Percentiles rank a stretch among this genome's conserved stretches.
These are phyloP conservation scores for Enteromius mattozi DNA, from an alignment of 2,797 vertebrate species.

Conservation along the genomic window DNA sequence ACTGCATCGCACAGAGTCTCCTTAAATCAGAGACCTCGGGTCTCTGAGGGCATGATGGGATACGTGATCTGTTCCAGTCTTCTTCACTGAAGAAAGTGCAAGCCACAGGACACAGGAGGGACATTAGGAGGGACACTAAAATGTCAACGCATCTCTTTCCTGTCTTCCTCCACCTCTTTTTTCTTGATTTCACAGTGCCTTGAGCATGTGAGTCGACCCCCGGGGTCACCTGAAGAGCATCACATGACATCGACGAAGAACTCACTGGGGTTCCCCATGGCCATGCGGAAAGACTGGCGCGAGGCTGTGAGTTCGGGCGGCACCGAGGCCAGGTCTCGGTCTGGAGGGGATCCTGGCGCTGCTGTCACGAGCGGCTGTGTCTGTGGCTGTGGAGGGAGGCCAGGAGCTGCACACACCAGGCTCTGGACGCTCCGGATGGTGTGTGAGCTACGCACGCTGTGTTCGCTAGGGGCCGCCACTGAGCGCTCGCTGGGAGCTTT, in stretches of 20 bases:
- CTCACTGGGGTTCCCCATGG: constrained; percentile 96
- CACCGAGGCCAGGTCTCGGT: constrained; percentile 83
- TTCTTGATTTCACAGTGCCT: constrained; percentile 41
- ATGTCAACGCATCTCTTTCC: neutral
- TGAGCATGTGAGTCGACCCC: constrained; percentile 7
- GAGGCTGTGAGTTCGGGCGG: constrained; percentile 90
- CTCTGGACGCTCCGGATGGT: constrained; percentile 83
- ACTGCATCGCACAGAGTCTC: constrained; percentile 30
- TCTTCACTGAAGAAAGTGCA: constrained; percentile 72
- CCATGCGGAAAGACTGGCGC: constrained; percentile 94
- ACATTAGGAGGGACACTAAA: constrained; percentile 42
- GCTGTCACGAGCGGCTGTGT: constrained; percentile 66
- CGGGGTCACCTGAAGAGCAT: constrained; percentile 61
- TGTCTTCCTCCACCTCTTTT: constrained; percentile 40
- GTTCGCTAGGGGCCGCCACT: constrained; percentile 76
- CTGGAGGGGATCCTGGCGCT: constrained; percentile 80
- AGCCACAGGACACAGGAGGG: constrained; percentile 61
- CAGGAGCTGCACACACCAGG: constrained; percentile 78
- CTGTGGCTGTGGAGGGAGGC: constrained; percentile 79
- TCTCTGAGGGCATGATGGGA: constrained; percentile 33
- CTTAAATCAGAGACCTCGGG: constrained; percentile 17
- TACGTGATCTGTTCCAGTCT: constrained; percentile 51
- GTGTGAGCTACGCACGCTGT: constrained; percentile 72
- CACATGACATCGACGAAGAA: constrained; percentile 99
- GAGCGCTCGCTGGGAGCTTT: constrained; percentile 76